Evolutionary conservation across 2,888 invertebrate genomes (phyloP).

Genomic region (Bruchidius siliquastri): DNA sequence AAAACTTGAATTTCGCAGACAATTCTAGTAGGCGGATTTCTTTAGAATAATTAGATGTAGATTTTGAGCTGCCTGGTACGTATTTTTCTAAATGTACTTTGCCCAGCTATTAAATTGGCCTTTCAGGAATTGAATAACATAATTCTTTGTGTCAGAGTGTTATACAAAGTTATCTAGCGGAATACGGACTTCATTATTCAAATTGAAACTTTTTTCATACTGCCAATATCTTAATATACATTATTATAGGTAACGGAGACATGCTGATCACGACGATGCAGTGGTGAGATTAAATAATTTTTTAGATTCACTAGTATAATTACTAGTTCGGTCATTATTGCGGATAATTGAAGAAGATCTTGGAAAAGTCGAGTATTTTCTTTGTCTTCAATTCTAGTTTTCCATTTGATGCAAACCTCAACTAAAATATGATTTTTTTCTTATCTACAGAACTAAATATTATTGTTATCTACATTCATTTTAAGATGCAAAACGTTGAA

Average conservation of each 20-base stretch:
- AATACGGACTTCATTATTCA: conserved; percentile 9
- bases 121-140: conserved; percentile 39
- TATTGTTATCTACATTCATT: too few species aligned
- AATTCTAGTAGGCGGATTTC: too few species aligned
- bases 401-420: too few species aligned
- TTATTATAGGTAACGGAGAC: not conserved
- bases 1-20: too few species aligned
- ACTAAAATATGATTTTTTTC: too few species aligned
- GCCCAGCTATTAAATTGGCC: conserved; percentile 26
- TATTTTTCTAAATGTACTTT: conserved; percentile 12
- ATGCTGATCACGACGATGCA: not conserved
- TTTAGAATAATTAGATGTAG: not conserved
- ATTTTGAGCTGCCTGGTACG: not conserved
- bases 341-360: not conserved
- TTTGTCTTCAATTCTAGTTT: not conserved
- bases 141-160: conserved; percentile 16
- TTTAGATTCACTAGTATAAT: not conserved
- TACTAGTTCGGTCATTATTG: not conserved
- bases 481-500: too few species aligned
- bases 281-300: not conserved
- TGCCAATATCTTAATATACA: conserved; percentile 35
- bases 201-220: conserved; percentile 31
- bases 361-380: not conserved
- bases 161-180: not conserved
- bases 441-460: too few species aligned